Base-by-base conservation (phyloP, 64 coral and sea anemone species). In the Hydrozoanthus tunicans region DNA sequence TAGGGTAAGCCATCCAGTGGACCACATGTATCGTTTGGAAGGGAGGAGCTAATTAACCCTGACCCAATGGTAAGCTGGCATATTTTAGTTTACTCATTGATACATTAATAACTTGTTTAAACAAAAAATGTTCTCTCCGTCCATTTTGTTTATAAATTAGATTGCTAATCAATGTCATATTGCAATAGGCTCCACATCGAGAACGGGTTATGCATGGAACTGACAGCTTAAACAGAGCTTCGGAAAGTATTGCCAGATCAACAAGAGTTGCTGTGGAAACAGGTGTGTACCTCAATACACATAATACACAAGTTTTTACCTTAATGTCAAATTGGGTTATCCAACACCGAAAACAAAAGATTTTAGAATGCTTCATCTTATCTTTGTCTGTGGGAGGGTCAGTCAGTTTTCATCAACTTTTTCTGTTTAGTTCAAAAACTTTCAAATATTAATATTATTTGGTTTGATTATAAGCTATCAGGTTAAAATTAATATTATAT, bases 181-280 rank as follows among this genome's bases (percentile, higher is more conserved):
- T 73, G 6, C 78, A 43, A 43, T 64, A 96, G 95, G 95, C 92
- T 86, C 64, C 73, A 20, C 92, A 96, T 68, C 79, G 89, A 77
- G 91, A 80, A 66, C 76, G 92, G 74, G 89, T 99, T 9, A 91
- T 91, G 43, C 94, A 91, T 73, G 97, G 94, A 25, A 99, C 94
- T 86, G 97, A 99, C 3, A 99, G 69, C 15, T 65, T 99, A 55
- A 95, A 99, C 90, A 95, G 75, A 88, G 79, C 97, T 11, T 94
- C 97, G 52, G 94, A 99, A 8, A 99, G 97, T 77, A 96, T 99
- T 89, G 97, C 97, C 92, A 95, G 97, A 94, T 99, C 97, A 17
- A 95, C 94, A 82, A 89, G 83, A 86, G 94, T 99, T 92, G 94
- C 97, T 56, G 89, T 93, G 5, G 97, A 99, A 74, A 95, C 97